phyloP scores from a whole-genome alignment of 2,113 vertebrate species.

The Oxyruncus cristatus region DNA sequence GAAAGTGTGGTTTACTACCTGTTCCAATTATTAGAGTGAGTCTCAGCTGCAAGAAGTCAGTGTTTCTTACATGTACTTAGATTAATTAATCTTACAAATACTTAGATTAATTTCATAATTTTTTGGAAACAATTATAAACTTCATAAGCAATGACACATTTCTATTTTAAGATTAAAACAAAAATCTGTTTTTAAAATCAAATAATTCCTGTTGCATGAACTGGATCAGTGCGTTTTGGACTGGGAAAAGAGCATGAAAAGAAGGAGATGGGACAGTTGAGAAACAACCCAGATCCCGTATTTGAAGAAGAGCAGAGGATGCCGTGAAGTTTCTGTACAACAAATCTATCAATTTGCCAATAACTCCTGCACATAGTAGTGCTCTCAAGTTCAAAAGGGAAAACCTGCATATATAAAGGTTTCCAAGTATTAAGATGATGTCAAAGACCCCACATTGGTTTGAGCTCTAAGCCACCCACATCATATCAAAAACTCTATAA shows the following conservation, averaged over 20 bases:
- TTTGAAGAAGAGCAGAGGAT: fast-evolving
- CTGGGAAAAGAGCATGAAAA: not conserved
- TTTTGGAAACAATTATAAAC: not conserved
- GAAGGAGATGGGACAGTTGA: not conserved
- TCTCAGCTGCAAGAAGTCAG: fast-evolving
- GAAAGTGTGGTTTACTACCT: not conserved
- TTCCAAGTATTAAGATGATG: not conserved
- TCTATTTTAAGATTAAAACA: not conserved
- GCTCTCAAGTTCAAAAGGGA: not conserved
- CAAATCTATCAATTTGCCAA: not conserved
- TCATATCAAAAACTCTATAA: not conserved
- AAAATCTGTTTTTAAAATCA: not conserved
- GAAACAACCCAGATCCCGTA: not conserved
- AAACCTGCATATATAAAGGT: not conserved
- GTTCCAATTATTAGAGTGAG: not conserved
- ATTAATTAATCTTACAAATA: not conserved
- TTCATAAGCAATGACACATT: not conserved
- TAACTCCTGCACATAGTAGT: not conserved
- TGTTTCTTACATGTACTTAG: not conserved
- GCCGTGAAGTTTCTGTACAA: not conserved
- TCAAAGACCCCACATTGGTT: not conserved
- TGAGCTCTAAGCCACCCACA: not conserved
- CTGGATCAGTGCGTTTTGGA: not conserved
- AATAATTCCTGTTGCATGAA: not conserved
- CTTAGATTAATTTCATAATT: not conserved